Percentiles rank a stretch among this genome's conserved stretches.
Conservation (phyloP, 1,140 invertebrate species). For the Vollenhovia emeryi region DNA sequence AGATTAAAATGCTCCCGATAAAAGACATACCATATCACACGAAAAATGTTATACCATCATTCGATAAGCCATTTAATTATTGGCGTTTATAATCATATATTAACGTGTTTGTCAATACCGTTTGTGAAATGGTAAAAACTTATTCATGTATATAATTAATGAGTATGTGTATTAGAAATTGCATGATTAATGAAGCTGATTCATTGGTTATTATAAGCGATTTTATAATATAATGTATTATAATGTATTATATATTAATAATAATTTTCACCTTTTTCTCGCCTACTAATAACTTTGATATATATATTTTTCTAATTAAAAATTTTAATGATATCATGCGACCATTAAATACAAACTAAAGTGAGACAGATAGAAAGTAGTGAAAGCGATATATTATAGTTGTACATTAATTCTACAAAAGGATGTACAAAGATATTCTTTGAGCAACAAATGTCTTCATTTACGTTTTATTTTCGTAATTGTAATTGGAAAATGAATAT, state of each 20-base stretch:
- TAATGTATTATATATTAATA: no score
- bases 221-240: not conserved
- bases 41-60: not conserved
- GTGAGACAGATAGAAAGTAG: not conserved
- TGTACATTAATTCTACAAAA: not conserved
- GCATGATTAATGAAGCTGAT: slow-evolving; percentile 22
- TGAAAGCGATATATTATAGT: not conserved
- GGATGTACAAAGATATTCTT: not conserved
- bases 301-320: not conserved
- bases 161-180: not conserved
- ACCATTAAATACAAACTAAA: not conserved
- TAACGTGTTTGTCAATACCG: not conserved
- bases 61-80: not conserved
- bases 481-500: not conserved
- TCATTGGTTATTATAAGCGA: not conserved
- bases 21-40: not conserved
- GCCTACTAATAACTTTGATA: not conserved
- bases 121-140: slow-evolving; percentile 14
- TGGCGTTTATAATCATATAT: slow-evolving; percentile 34
- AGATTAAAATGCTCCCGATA: not conserved
- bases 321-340: not conserved
- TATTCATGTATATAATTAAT: slow-evolving; percentile 22
- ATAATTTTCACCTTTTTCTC: slow-evolving; percentile 2
- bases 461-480: not conserved
- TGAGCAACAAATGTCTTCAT: not conserved